Base-by-base conservation (phyloP, 2,797 vertebrate genomes). In the Lepidocolaptes lacrymiger region DNA sequence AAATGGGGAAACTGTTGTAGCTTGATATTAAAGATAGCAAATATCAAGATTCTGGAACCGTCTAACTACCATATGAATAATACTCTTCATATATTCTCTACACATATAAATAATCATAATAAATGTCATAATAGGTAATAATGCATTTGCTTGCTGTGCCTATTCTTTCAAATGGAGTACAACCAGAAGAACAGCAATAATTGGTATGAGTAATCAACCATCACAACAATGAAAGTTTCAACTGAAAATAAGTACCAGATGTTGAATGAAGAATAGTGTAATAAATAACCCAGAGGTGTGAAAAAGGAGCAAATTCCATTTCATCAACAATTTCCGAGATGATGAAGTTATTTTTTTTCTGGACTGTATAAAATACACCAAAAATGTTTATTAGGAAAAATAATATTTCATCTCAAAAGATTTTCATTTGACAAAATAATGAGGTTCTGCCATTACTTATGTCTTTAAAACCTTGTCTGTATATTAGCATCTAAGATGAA, bases 171-270 rank as follows among this genome's bases (percentile, higher is more conserved):
- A 68, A 75, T 68, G 13, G 46, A 72, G 11, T 72, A 88, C 66
- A 72, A 68, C 30, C 30, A 94, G 43, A 83, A 83, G 72, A 90
- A 80, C 37, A 78, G 21, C 58, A 86, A 17, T 86, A 88, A 93
- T 74, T 84, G 69, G 39, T 66, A 91, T 51, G 66, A 95, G 63
- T 94, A 95, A 95, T 90, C 84, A 96, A 92, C 62, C 39, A 44
- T 89, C 0, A 2, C 46, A 77, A 93, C 80, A 86, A 81, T 68
- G 68, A 81, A 81, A 61, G 13, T 58, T 90, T 88, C 73, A 81
- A 21, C 32, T 54, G 64, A 91, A 83, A 85, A 88, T 86, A 69
- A 90, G 22, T 71, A 67, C 41, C 76, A 91, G 79, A 72, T 90
- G 88, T 54, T 88, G 43, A 71, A 74, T 30, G 41, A 90, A 87